Base-by-base conservation (phyloP, 92 coral and sea anemone genomes). In the Micromussa lordhowensis region DNA sequence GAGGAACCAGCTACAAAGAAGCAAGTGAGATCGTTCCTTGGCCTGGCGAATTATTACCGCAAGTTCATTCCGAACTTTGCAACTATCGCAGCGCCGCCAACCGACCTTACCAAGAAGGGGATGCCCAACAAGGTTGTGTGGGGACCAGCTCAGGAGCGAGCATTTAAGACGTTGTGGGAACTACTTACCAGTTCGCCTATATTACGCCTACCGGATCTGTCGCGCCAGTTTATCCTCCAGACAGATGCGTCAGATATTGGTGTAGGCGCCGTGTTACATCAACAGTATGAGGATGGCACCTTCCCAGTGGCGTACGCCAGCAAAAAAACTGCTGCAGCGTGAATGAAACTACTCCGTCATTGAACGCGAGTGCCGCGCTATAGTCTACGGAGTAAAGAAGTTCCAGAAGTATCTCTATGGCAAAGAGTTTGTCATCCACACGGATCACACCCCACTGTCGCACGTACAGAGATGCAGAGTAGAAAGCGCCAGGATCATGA, bases 1-100 rank as follows among this genome's bases (percentile, higher is more conserved):
- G 26, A 82, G 31, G 34, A 72, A 68, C 93, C 96, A 38, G 70
- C 15, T 53, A 86, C 90, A 1, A 92, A 92, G 90, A 92, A 85
- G 53, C 61, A 92, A 68, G 85, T 92, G 11, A 73, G 88, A 35
- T 87, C 94, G 6, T 84, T 92, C 26, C 8, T 88, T 19, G 94
- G 94, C 0, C 88, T 88, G 13, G 85, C 92, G 2, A 90, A 92
- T 1, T 92, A 89, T 22, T 89, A 92, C 73, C 90, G 95, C 24
- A 88, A 92, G 61, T 92, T 85, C 77, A 81, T 93, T n/a, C 93
- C 92, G 5, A 84, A 90, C 81, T 93, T 77, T 78, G 92, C 96
- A 49, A 88, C 87, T 18, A 73, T 93, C 12, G 85, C 92, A 3
- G 96, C 88, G 4, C 91, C 93, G 11, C 72, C 84, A 9, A 34